A percentile compares a stretch with the other conserved stretches of the same genome.
Conservation (phyloP, 2,113 vertebrate species). For the Oncorhynchus tshawytscha region DNA sequence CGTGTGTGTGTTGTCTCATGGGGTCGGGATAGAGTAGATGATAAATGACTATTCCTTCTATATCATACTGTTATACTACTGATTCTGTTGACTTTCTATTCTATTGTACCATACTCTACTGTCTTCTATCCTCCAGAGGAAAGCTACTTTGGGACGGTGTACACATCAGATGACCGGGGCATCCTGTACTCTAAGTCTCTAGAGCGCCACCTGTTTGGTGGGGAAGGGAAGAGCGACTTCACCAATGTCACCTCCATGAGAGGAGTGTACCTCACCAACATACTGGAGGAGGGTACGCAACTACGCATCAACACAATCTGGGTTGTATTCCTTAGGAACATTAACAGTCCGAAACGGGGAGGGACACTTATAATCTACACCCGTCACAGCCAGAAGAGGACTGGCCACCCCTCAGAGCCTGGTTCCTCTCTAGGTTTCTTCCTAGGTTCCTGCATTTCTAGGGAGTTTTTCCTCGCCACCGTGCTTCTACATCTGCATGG, state of each 20-base stretch:
- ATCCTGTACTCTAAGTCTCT: slow-evolving; percentile 73
- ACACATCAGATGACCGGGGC: slow-evolving; percentile 70
- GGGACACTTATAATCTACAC: no score
- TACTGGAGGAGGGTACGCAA: slow-evolving; percentile 66
- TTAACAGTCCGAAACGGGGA: no score
- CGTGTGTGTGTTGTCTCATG: not conserved
- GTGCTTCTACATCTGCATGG: no score
- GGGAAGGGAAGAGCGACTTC: slow-evolving; percentile 71
- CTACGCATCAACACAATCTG: not conserved
- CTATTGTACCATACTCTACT: not conserved
- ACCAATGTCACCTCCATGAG: slow-evolving; percentile 73
- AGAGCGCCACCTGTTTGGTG: slow-evolving; percentile 72
- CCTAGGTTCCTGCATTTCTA: no score
- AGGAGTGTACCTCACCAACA: slow-evolving; percentile 73
- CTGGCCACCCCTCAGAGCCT: no score
- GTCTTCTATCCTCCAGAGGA: slow-evolving; percentile 47
- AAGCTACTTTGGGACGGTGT: slow-evolving; percentile 77
- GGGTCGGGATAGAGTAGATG: not conserved
- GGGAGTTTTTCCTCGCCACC: no score
- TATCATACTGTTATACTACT: not conserved
- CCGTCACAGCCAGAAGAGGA: no score
- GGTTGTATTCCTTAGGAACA: no score
- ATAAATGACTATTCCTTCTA: not conserved
- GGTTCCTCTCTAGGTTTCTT: no score
- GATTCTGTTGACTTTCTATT: not conserved